phyloP scores from a whole-genome alignment of 2,888 invertebrate genomes.

The Autographa gamma region DNA sequence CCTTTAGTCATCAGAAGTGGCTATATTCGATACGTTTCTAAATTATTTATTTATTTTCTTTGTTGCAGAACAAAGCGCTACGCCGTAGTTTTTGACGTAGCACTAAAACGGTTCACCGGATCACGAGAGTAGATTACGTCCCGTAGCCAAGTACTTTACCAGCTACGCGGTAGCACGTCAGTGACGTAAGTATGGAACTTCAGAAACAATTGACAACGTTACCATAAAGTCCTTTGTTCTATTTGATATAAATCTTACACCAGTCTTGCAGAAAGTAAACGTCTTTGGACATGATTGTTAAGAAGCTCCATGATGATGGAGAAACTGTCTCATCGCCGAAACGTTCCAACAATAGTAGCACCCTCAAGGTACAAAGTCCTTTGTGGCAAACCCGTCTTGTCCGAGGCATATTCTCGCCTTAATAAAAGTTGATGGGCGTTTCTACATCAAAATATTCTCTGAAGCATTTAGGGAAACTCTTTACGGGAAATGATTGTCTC shows the following conservation, averaged over 20 bases:
- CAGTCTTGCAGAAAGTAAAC: slow-evolving; percentile 21
- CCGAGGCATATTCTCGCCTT: slow-evolving; percentile 58
- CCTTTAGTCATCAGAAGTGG: neutral
- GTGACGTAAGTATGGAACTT: slow-evolving; percentile 44
- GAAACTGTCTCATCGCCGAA: slow-evolving; percentile 47
- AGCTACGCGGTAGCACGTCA: slow-evolving; percentile 43
- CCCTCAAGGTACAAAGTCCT: slow-evolving; percentile 61
- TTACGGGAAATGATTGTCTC: slow-evolving; percentile 53
- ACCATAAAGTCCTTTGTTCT: slow-evolving; percentile 10
- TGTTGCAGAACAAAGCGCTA: neutral
- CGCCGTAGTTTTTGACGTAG: slow-evolving; percentile 30
- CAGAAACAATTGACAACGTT: slow-evolving; percentile 51
- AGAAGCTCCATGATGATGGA: slow-evolving; percentile 53
- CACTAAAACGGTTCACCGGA: slow-evolving; percentile 40
- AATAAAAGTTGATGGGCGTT: slow-evolving; percentile 61
- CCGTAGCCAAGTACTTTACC: slow-evolving; percentile 30
- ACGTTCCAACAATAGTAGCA: slow-evolving; percentile 56
- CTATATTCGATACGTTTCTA: neutral
- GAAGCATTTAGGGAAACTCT: slow-evolving; percentile 49
- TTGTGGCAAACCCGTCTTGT: slow-evolving; percentile 64
- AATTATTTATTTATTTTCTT: neutral
- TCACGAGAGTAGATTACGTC: slow-evolving; percentile 32
- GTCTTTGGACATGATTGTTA: slow-evolving; percentile 42
- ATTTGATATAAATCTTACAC: slow-evolving; percentile 19
- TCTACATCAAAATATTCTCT: slow-evolving; percentile 57